phyloP scores from a whole-genome alignment of 2,113 vertebrate genomes.

The Nothobranchius furzeri region DNA sequence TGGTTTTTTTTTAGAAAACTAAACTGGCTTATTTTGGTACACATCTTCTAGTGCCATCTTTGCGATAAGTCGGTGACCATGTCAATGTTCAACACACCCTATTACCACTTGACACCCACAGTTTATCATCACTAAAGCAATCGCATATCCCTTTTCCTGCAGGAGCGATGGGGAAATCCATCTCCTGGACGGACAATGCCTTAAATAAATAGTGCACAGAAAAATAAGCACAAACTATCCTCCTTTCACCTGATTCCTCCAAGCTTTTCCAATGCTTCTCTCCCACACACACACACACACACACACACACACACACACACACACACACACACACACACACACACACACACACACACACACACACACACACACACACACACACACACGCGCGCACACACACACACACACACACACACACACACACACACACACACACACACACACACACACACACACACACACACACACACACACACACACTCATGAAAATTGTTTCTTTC shows the following conservation, averaged over 20 bases:
- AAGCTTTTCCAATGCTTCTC: background rate
- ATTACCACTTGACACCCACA: constrained; percentile 74
- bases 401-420: constrained; percentile 18
- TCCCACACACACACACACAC: constrained; percentile 5
- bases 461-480: constrained; percentile 23
- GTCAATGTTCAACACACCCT: constrained; percentile 72
- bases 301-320: constrained; percentile 19
- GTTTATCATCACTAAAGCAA: constrained; percentile 77
- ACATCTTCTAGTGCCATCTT: constrained; percentile 36
- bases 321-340: constrained; percentile 18
- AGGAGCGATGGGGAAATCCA: constrained; percentile 66
- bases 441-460: constrained; percentile 18
- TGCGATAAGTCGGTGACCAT: constrained; percentile 58
- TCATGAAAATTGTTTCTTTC: constrained; percentile 74
- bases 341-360: constrained; percentile 25
- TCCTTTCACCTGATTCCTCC: constrained; percentile 51
- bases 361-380: constrained; percentile 19
- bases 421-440: constrained; percentile 13
- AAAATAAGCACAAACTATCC: constrained; percentile 60
- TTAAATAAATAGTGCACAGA: constrained; percentile 73
- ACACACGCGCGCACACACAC: constrained; percentile 11
- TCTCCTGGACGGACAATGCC: constrained; percentile 65
- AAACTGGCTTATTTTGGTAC: background rate
- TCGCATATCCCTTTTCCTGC: constrained; percentile 70
- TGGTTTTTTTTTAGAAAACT: background rate